A percentile compares a stretch with the other conserved stretches of the same genome.
Evolutionary conservation across 2,113 vertebrate genomes (phyloP).

Genomic region (Vireo altiloquus): DNA sequence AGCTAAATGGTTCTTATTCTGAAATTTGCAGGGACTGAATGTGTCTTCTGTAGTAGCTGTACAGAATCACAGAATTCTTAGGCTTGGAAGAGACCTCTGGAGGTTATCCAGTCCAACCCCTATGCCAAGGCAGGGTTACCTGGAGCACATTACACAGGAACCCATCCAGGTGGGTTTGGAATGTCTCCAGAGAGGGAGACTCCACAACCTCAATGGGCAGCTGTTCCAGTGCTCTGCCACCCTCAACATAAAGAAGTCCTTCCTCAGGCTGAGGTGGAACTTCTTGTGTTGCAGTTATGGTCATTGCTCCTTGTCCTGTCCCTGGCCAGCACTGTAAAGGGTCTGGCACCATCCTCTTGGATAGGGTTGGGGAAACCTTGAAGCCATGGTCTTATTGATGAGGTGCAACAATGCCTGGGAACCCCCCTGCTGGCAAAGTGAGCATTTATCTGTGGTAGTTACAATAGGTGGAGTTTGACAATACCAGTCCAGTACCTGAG

Average conservation of each 20-base stretch:
- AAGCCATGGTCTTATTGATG: background rate
- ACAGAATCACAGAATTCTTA: background rate
- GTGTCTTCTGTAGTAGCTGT: background rate
- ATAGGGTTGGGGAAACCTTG: background rate
- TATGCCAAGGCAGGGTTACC: background rate
- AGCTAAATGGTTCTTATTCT: background rate
- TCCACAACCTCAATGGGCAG: background rate
- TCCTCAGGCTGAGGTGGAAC: background rate
- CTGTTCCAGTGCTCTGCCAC: background rate
- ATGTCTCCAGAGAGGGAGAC: background rate
- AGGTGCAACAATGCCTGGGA: background rate
- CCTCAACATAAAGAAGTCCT: background rate
- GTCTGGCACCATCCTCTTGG: background rate
- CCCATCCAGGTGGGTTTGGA: background rate
- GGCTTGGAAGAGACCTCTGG: background rate
- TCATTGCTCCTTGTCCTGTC: background rate
- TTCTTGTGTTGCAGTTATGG: background rate
- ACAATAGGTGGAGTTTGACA: background rate
- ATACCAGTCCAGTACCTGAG: background rate
- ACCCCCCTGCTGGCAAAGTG: background rate
- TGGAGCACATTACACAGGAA: background rate
- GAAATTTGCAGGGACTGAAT: background rate
- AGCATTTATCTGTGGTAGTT: background rate
- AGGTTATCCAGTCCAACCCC: background rate
- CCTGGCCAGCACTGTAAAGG: background rate